These are phyloP conservation scores for Drosophila quinaria DNA, from an alignment of 2,888 invertebrate species.

Conservation along the genomic window DNA sequence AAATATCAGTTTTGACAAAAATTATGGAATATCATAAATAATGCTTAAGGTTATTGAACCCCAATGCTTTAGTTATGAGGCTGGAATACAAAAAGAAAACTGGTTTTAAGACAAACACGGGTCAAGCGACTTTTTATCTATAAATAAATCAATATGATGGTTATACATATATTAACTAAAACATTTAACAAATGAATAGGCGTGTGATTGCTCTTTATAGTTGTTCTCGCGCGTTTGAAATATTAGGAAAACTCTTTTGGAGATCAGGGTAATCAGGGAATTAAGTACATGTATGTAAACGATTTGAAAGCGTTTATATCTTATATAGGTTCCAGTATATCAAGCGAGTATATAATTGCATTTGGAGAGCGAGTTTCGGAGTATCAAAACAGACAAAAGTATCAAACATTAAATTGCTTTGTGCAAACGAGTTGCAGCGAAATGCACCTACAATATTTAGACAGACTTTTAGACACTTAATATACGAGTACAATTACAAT, in stretches of 20 bases:
- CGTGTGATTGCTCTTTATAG: slow-evolving; percentile 2
- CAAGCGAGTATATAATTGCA: slow-evolving; percentile 50
- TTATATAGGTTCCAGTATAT: slow-evolving; percentile 19
- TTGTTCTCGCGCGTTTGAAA: slow-evolving; percentile 2
- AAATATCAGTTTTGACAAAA: slow-evolving; percentile 61
- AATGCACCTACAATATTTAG: slow-evolving; percentile 44
- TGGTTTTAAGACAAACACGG: slow-evolving; percentile 22
- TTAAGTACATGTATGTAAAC: slow-evolving; percentile 63
- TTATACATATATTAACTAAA: slow-evolving; percentile 28
- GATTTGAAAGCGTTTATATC: slow-evolving; percentile 9
- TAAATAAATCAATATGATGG: slow-evolving; percentile 32
- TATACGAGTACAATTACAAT: slow-evolving; percentile 39
- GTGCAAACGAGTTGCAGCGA: slow-evolving; percentile 37
- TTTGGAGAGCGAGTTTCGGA: slow-evolving; percentile 65
- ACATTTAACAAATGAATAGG: slow-evolving; percentile 31
- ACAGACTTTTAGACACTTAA: slow-evolving; percentile 55
- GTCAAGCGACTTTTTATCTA: slow-evolving; percentile 27
- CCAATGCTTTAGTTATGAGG: slow-evolving; percentile 37
- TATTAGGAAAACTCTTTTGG: slow-evolving; percentile 39
- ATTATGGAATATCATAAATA: slow-evolving; percentile 76
- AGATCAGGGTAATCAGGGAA: slow-evolving; percentile 54
- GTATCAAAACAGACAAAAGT: slow-evolving; percentile 71
- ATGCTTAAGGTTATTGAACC: slow-evolving; percentile 65
- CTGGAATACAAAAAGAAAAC: slow-evolving; percentile 61
- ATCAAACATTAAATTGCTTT: slow-evolving; percentile 60